Percentiles rank a stretch among this genome's conserved stretches.
These are phyloP conservation scores for Drosophila carrolli DNA, from an alignment of 1,140 invertebrate species.

Conservation along the genomic window DNA sequence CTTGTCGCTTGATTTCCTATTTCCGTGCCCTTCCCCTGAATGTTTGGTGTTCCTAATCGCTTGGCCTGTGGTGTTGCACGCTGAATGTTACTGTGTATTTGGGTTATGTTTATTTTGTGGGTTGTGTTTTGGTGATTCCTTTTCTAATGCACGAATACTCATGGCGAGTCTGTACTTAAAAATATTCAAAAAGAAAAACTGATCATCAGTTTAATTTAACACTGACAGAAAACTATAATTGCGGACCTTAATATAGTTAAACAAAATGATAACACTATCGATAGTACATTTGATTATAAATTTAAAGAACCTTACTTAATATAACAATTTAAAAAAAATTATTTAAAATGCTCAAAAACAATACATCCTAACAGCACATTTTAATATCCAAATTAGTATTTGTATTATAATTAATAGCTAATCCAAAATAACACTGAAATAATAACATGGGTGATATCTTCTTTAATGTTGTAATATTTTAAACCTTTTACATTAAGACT, in stretches of 20 bases:
- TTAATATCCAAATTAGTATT: neutral
- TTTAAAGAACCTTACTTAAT: too few relatives aligned
- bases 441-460: neutral
- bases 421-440: neutral
- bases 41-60: constrained; percentile 35
- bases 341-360: neutral
- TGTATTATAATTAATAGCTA: neutral
- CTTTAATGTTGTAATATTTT: neutral
- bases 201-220: neutral
- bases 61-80: constrained; percentile 31
- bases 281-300: too few relatives aligned
- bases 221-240: neutral
- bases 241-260: neutral
- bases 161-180: neutral
- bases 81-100: constrained; percentile 8
- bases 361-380: neutral
- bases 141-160: neutral
- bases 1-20: constrained; percentile 25
- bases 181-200: neutral
- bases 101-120: neutral
- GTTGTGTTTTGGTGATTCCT: neutral
- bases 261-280: too few relatives aligned
- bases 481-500: neutral
- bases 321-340: too few relatives aligned
- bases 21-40: constrained; percentile 13